Evolutionary conservation across 2,797 vertebrate species (phyloP), one percentile per base, ranked within the genome.

Genomic region (Halcyon badia): DNA sequence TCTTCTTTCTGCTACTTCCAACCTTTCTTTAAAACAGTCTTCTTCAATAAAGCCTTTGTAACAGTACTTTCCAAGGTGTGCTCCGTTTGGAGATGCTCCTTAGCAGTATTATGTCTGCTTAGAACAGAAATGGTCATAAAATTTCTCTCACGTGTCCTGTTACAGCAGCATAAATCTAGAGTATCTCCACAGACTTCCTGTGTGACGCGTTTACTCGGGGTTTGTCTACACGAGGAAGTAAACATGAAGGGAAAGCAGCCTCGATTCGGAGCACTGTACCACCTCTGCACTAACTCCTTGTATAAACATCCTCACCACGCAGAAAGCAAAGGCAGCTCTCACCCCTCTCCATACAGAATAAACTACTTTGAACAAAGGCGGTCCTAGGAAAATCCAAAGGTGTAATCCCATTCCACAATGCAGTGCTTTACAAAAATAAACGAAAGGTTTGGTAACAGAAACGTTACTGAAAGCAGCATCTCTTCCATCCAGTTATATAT

Each of bases 111-210:
- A n/a, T 1, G 1, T 64, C 71, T 72, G 42, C 60, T 31, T 64
- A 35, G 44, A 44, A 80, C 60, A 91, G 64, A 84, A 81, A 88
- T 17, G 49, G 28, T 15, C 6, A 66, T 14, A 78, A 54, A n/a
- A 66, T 60, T 85, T 66, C 57, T 88, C 8, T 31, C 56, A 22
- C 3, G 8, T 61, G 78, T 89, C 58, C 66, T 83, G 80, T 83
- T 84, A 83, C 39, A 82, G 42, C n/a, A 85, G 46, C 62, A 88
- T 13, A 76, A 86, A 89, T 48, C 62, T 42, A 60, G 44, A 90
- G 41, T n/a, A 82, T 72, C 58, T 87, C 70, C 86, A 35, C 73
- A 82, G 49, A 89, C 56, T 93, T 94, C 91, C 94, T 95, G 65
- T 21, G 66, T 89, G 93, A 94, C 31, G 25, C 82, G 84, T 22